Conservation (phyloP, 2,113 vertebrate genomes). For the Cyanocitta stelleri region DNA sequence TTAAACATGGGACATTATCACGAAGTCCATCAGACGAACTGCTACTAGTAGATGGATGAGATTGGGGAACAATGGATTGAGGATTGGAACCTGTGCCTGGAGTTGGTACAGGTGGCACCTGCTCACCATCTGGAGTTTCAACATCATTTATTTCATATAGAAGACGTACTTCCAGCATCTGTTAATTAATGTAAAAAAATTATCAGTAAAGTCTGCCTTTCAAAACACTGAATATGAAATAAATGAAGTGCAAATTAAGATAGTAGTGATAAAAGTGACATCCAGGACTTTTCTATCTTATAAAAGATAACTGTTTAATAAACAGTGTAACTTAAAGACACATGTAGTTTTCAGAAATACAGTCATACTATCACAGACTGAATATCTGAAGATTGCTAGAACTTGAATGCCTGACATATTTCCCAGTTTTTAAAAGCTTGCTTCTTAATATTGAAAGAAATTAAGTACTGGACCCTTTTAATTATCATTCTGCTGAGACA, state of each 20-base stretch:
- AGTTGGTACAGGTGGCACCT: slow-evolving; percentile 81
- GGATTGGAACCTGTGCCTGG: slow-evolving; percentile 85
- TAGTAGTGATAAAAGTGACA: background rate
- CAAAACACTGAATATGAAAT: background rate
- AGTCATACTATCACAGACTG: background rate
- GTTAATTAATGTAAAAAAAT: background rate
- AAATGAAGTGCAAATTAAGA: background rate
- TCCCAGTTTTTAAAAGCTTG: background rate
- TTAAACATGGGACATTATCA: slow-evolving; percentile 94
- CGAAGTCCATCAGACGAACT: slow-evolving; percentile 92
- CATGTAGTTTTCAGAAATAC: background rate
- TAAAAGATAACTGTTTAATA: background rate
- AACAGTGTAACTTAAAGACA: background rate
- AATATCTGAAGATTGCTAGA: background rate
- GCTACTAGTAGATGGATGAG: slow-evolving; percentile 93
- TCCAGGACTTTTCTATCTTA: background rate
- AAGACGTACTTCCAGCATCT: slow-evolving; percentile 94
- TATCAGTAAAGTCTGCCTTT: background rate
- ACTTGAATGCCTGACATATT: background rate
- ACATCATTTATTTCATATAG: slow-evolving; percentile 90
- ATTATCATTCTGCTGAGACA: background rate
- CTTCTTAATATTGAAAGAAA: background rate
- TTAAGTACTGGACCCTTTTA: background rate
- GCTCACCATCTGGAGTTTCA: slow-evolving; percentile 91
- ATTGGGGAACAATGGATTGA: slow-evolving; percentile 85